Conservation (phyloP, 2,797 vertebrate species). For the Spinus olivaceus region DNA sequence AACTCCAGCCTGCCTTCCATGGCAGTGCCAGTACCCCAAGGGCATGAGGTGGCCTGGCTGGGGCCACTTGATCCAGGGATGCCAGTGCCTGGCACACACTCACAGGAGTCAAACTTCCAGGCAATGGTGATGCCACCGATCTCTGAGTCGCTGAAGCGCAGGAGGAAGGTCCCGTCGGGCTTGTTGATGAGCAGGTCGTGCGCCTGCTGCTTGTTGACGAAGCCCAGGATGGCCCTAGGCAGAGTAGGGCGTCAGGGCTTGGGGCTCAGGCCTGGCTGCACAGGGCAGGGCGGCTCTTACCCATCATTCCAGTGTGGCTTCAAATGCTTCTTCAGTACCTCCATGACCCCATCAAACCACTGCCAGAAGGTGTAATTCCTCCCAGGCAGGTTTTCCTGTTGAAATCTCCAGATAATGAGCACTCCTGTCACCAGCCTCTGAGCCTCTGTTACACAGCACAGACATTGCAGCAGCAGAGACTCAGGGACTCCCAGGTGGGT, state of each 20-base stretch:
- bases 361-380: conserved; percentile 98
- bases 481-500: not conserved
- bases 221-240: conserved; percentile 91
- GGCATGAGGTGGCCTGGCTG: rapidly evolving
- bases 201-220: conserved; percentile 95
- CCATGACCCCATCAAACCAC: conserved; percentile 97
- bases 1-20: rapidly evolving
- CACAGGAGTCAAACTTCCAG: conserved; percentile 86
- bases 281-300: conserved; percentile 72
- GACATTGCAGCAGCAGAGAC: rapidly evolving
- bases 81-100: not conserved
- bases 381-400: conserved; percentile 91
- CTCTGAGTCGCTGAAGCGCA: conserved; percentile 95
- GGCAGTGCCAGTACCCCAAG: rapidly evolving
- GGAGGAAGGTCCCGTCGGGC: conserved; percentile 93
- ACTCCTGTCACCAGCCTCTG: not conserved
- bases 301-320: conserved; percentile 94
- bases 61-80: rapidly evolving
- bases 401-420: not conserved
- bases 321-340: conserved; percentile 92
- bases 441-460: not conserved
- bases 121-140: conserved; percentile 97
- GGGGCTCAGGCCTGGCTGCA: not conserved
- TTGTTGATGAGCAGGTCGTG: conserved; percentile 95
- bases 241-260: not conserved